Base-by-base conservation (phyloP, 2,797 vertebrate genomes). In the Gallinago nigripennis region DNA sequence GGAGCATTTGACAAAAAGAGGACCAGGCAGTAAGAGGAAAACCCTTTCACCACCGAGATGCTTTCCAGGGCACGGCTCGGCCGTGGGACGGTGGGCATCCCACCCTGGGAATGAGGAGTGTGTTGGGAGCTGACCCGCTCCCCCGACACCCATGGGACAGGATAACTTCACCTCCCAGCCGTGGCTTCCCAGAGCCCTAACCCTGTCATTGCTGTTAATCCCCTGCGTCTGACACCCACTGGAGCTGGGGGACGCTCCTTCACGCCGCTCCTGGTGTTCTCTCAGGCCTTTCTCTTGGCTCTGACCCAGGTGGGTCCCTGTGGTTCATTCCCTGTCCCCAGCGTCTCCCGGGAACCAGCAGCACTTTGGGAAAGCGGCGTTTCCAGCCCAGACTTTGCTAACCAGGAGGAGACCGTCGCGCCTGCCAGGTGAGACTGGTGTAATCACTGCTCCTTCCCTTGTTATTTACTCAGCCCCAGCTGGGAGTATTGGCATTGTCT, bases 51-150 rank as follows among this genome's bases (percentile, higher is more conserved):
- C 31, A 25, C 6, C 1, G 2, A 57, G 72, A n/a, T 0, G 1
- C 27, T 31, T 19, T 8, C 45, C 28, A 20, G 35, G 33, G 39
- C 2, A 12, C 0, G 9, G 71, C 72, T 64, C 0, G 1, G 43
- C 21, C 20, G 50, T 7, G 27, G 19, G 54, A 5, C 3, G 28
- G 60, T 39, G 35, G 25, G 33, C 21, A 10, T 13, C 53, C 63
- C 2, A 0, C 11, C n/a, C 66, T 64, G 39, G 21, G 24, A 50
- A 13, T 9, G 13, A 28, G 41, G 73, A 45, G 1, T 20, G 17
- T 16, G 19, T 31, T 80, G 70, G 51, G 82, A 28, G 58, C 53
- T 82, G 41, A 69, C 57, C 84, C 76, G 51, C 43, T 20, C n/a
- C 28, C 11, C 16, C 66, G 43, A 10, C 61, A 70, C 54, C 11